Evolutionary conservation across 1,140 invertebrate species (phyloP).

Genomic region (Chionoecetes opilio): DNA sequence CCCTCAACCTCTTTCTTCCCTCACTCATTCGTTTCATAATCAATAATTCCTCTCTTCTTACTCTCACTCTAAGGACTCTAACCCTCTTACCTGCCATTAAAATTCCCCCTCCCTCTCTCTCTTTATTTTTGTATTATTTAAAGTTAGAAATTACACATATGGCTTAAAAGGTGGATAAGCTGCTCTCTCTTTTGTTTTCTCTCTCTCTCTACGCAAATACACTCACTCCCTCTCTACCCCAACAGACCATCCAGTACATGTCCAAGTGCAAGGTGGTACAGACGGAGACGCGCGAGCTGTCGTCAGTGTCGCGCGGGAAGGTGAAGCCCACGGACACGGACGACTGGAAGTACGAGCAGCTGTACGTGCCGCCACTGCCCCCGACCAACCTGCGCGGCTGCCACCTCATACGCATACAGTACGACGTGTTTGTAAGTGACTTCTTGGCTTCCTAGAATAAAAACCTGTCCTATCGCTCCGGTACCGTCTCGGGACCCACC

Average conservation of each 20-base stretch:
- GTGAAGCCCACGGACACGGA: conserved; percentile 92
- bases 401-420: conserved; percentile 96
- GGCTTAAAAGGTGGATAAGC: too few species aligned
- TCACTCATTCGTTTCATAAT: not conserved
- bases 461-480: too few species aligned
- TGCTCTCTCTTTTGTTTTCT: not conserved
- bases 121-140: not conserved
- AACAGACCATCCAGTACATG: conserved; percentile 94
- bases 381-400: conserved; percentile 98
- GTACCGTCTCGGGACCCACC: too few species aligned
- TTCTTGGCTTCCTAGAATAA: too few species aligned
- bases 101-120: too few species aligned
- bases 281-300: conserved; percentile 93
- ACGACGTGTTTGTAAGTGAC: conserved; percentile 96
- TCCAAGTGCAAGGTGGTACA: conserved; percentile 93
- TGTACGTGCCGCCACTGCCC: conserved; percentile 96
- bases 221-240: not conserved
- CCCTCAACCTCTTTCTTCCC: not conserved
- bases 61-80: too few species aligned
- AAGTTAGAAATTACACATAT: too few species aligned
- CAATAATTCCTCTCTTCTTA: not conserved
- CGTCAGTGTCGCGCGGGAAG: conserved; percentile 91
- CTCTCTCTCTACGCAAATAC: not conserved
- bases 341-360: conserved; percentile 94
- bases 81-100: too few species aligned